Evolutionary conservation across 1,140 invertebrate species (phyloP).

Genomic region (Steinernema khuongi): DNA sequence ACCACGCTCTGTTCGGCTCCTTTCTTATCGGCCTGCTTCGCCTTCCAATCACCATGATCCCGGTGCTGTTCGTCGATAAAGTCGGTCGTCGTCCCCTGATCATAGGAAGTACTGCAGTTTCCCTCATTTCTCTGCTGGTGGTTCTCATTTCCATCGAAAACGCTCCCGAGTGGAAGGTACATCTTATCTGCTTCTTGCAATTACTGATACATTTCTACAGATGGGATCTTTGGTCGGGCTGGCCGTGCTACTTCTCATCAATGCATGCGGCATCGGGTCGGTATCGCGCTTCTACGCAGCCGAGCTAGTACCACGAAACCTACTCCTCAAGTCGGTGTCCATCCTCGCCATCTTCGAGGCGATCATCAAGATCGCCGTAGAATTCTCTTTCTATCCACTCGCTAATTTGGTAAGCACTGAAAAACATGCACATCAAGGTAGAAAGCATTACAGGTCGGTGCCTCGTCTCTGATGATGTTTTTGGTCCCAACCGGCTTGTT

Average conservation of each 20-base stretch:
- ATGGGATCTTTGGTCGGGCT: constrained; percentile 38
- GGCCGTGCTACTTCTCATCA: constrained; percentile 32
- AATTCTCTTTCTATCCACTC: constrained; percentile 41
- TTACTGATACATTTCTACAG: constrained; percentile 5
- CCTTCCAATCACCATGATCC: constrained; percentile 37
- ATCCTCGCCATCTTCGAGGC: constrained; percentile 39
- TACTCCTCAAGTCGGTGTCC: constrained; percentile 37
- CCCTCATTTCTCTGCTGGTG: constrained; percentile 27
- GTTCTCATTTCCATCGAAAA: constrained; percentile 35
- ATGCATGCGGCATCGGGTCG: constrained; percentile 40
- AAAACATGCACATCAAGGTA: neutral
- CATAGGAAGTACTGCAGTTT: constrained; percentile 27
- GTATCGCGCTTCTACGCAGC: constrained; percentile 42
- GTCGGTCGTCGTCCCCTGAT: constrained; percentile 39
- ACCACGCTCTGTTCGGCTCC: constrained; percentile 30
- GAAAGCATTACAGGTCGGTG: constrained; percentile 20
- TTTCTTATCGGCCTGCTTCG: constrained; percentile 36
- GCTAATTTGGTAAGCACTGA: constrained; percentile 30
- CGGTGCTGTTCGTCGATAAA: constrained; percentile 35
- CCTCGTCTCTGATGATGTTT: constrained; percentile 35
- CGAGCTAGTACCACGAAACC: constrained; percentile 34
- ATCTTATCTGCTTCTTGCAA: neutral
- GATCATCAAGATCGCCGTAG: constrained; percentile 35
- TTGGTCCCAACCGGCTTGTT: constrained; percentile 39
- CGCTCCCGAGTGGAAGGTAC: constrained; percentile 32